Evolutionary conservation across 2,113 vertebrate genomes (phyloP).

Genomic region (Zosterops pallidus): DNA sequence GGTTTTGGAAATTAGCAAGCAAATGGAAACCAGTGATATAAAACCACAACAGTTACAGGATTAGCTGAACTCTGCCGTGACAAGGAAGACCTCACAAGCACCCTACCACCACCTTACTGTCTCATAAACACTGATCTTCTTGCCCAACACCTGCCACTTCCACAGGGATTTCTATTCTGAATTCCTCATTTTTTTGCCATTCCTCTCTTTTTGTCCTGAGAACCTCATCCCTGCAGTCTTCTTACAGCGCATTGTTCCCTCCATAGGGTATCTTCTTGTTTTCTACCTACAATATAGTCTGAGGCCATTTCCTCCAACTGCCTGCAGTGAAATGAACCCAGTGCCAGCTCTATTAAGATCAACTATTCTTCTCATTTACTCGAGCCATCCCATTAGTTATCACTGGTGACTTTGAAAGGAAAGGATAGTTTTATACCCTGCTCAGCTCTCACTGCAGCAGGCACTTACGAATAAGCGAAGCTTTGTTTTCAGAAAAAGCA

Average conservation of each 20-base stretch:
- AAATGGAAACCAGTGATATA: neutral
- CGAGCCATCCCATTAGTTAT: constrained; percentile 49
- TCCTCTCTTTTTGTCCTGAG: neutral
- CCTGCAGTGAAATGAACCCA: constrained; percentile 30
- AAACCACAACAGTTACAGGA: neutral
- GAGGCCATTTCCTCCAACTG: constrained; percentile 15
- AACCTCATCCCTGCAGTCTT: neutral
- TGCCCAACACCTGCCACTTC: neutral
- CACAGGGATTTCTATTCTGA: neutral
- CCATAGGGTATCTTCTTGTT: neutral
- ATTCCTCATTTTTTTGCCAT: neutral
- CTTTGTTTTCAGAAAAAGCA: constrained; percentile 53
- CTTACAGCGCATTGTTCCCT: neutral
- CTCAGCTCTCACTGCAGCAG: constrained; percentile 68
- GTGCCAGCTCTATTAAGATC: constrained; percentile 51
- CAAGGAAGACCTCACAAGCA: neutral
- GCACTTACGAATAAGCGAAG: constrained; percentile 32
- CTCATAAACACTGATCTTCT: neutral
- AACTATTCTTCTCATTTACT: constrained; percentile 57
- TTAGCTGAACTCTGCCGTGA: neutral
- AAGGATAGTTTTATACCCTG: constrained; percentile 57
- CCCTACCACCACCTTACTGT: neutral
- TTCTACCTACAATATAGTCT: neutral
- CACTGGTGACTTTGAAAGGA: constrained; percentile 53
- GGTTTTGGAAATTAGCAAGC: neutral